These are phyloP conservation scores for Phanerotoma sp. DNA, from an alignment of 2,888 invertebrate genomes.

Conservation along the genomic window DNA sequence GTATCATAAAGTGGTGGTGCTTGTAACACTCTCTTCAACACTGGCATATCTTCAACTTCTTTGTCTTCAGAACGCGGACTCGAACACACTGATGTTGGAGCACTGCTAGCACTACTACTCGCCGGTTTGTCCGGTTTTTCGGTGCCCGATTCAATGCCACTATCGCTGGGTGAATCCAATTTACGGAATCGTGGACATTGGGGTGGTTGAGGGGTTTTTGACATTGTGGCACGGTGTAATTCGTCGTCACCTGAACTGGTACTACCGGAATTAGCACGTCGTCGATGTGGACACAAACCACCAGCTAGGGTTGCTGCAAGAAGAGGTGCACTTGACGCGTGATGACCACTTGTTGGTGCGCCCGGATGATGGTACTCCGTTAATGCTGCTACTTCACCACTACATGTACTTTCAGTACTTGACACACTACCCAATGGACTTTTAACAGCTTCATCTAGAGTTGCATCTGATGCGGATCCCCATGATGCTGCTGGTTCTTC, in stretches of 20 bases:
- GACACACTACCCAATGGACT: conserved; percentile 86
- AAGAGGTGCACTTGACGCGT: conserved; percentile 75
- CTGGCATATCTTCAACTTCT: conserved; percentile 86
- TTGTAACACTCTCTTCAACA: conserved; percentile 87
- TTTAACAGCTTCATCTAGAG: conserved; percentile 79
- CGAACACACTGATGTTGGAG: conserved; percentile 78
- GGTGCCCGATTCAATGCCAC: conserved; percentile 90
- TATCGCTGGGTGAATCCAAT: conserved; percentile 88
- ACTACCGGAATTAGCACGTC: conserved; percentile 71
- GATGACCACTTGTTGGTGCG: conserved; percentile 54
- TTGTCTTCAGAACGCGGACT: conserved; percentile 85
- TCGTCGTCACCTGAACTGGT: conserved; percentile 80
- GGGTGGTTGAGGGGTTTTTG: conserved; percentile 56
- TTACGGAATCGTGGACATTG: conserved; percentile 73
- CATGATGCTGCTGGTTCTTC: conserved; percentile 71
- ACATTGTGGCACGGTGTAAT: conserved; percentile 53
- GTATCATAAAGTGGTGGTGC: conserved; percentile 91
- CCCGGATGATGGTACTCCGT: conserved; percentile 62
- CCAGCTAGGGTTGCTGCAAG: conserved; percentile 74
- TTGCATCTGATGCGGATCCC: conserved; percentile 69
- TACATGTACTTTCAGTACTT: conserved; percentile 82
- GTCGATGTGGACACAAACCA: conserved; percentile 71
- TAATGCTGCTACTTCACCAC: conserved; percentile 65
- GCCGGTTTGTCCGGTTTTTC: conserved; percentile 76
- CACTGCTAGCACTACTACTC: conserved; percentile 65